Evolutionary conservation across 2,113 vertebrate genomes (phyloP).

Genomic region (Chaetodon auriga): DNA sequence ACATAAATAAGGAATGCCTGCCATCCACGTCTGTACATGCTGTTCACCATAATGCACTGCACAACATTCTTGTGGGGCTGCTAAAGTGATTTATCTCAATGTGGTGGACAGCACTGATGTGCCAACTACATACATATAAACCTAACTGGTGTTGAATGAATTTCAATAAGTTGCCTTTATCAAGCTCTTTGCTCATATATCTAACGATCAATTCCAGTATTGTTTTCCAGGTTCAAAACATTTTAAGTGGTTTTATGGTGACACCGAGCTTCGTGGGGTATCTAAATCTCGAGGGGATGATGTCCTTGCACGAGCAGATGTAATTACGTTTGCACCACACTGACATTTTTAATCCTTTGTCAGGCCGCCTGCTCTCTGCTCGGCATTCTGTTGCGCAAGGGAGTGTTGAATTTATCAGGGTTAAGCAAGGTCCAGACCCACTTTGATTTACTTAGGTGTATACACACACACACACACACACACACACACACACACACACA

Average conservation of each 20-base stretch:
- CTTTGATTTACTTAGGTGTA: constrained; percentile 42
- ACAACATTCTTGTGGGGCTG: not conserved
- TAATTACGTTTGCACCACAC: not conserved
- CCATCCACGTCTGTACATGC: constrained; percentile 8
- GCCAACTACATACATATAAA: constrained; percentile 12
- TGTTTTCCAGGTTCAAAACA: not conserved
- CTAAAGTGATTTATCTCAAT: constrained; percentile 38
- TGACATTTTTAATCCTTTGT: constrained; percentile 14
- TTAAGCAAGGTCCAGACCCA: constrained; percentile 13
- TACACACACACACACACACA: not conserved
- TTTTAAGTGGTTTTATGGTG: not conserved
- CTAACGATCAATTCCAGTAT: not conserved
- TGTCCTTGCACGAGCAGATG: not conserved
- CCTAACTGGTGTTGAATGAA: not conserved
- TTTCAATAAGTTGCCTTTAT: not conserved
- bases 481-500: not conserved
- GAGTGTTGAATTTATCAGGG: not conserved
- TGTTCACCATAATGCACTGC: constrained; percentile 11
- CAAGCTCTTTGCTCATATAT: not conserved
- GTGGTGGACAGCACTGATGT: not conserved
- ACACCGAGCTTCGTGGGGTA: not conserved
- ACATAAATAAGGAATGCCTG: constrained; percentile 22
- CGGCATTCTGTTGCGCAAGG: not conserved
- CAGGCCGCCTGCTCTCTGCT: constrained; percentile 7
- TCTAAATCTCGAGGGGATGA: not conserved